phyloP scores from a whole-genome alignment of 2,888 invertebrate species.

The Isotomurus palustris region DNA sequence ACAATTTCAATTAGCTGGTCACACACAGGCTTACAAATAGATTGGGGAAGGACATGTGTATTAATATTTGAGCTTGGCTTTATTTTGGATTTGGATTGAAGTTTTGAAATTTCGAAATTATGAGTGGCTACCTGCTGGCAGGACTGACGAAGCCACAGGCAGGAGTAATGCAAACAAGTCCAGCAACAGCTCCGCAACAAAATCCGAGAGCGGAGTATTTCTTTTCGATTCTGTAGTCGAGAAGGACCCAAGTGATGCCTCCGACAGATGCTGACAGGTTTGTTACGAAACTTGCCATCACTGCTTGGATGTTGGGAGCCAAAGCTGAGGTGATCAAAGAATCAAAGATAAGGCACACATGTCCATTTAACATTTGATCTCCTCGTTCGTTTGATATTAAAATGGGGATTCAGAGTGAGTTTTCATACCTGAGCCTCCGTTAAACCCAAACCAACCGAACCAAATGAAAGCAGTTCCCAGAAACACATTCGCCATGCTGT shows the following conservation, averaged over 20 bases:
- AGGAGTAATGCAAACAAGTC: constrained; percentile 38
- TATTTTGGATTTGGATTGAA: neutral
- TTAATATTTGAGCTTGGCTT: neutral
- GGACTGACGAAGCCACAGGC: constrained; percentile 38
- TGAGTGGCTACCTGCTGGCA: neutral
- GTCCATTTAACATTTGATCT: too few relatives aligned
- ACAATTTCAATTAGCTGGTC: neutral
- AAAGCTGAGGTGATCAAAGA: constrained; percentile 20
- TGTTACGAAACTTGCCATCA: constrained; percentile 32
- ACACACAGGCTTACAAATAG: too few relatives aligned
- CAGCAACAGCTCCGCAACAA: constrained; percentile 40
- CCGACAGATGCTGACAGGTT: constrained; percentile 39
- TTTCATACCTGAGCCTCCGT: constrained; percentile 34
- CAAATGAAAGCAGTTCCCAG: constrained; percentile 31
- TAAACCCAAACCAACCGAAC: constrained; percentile 42
- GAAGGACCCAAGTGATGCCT: constrained; percentile 37
- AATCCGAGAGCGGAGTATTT: constrained; percentile 41
- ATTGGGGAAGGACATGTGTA: too few relatives aligned
- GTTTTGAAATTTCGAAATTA: neutral
- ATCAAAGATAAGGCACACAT: too few relatives aligned
- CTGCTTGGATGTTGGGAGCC: constrained; percentile 25
- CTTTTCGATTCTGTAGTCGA: constrained; percentile 36
- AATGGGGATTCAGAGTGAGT: too few relatives aligned
- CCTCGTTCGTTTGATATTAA: too few relatives aligned
- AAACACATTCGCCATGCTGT: constrained; percentile 29